Percentiles rank a stretch among this genome's conserved stretches.
These are phyloP conservation scores for Tenthredo amoena DNA, from an alignment of 2,888 invertebrate genomes.

Conservation along the genomic window DNA sequence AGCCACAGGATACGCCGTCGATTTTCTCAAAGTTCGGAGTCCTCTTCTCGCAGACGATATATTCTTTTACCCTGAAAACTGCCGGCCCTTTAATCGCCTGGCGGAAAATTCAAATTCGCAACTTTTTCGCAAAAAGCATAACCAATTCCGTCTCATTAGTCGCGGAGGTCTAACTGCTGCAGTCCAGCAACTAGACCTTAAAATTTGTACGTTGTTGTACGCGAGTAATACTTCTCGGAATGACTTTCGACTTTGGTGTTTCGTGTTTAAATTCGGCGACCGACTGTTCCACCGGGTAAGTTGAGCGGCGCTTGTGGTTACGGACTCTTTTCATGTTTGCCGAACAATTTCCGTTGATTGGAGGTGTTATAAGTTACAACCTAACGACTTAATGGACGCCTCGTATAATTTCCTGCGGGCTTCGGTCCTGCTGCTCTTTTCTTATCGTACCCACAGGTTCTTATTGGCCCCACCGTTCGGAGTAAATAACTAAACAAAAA, in stretches of 20 bases:
- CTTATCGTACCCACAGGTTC: not conserved
- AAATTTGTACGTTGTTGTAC: constrained; percentile 7
- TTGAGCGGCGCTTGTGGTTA: constrained; percentile 49
- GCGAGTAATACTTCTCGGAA: constrained; percentile 28
- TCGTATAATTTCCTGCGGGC: constrained; percentile 38
- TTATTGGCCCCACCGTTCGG: not conserved
- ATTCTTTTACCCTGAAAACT: not conserved
- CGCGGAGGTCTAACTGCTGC: not conserved
- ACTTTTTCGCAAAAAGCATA: constrained; percentile 2
- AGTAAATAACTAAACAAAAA: constrained; percentile 14
- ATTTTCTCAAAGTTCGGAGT: not conserved
- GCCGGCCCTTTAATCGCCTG: not conserved
- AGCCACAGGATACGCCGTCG: not conserved
- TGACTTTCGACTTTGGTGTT: constrained; percentile 8
- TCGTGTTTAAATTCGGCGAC: not conserved
- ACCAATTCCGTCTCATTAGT: constrained; percentile 24
- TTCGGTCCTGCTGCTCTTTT: constrained; percentile 16
- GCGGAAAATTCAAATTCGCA: constrained; percentile 22
- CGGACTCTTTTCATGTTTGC: constrained; percentile 57
- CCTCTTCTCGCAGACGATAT: not conserved
- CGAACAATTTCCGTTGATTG: constrained; percentile 59
- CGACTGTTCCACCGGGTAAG: constrained; percentile 11
- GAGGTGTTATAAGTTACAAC: constrained; percentile 58
- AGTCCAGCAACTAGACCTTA: not conserved
- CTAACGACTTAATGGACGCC: constrained; percentile 60